These are phyloP conservation scores for Eumeta japonica DNA, from an alignment of 1,140 invertebrate species.

Conservation along the genomic window DNA sequence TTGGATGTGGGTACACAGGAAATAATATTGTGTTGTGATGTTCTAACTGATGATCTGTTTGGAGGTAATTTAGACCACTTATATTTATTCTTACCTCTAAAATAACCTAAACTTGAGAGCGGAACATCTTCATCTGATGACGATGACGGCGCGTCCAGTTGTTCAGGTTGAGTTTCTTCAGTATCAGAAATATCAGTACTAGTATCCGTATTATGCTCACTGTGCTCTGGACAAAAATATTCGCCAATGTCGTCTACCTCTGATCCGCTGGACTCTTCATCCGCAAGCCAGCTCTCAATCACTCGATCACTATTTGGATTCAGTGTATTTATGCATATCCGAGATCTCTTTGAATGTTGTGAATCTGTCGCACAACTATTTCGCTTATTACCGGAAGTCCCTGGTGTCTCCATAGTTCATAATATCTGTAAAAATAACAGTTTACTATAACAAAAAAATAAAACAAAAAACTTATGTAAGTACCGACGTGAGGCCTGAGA, in stretches of 20 bases:
- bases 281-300: neutral
- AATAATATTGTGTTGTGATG: no score
- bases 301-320: neutral
- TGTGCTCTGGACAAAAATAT: no score
- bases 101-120: no score
- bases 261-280: neutral
- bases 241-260: neutral
- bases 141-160: no score
- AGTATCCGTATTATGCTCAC: no score
- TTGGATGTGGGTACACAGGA: no score
- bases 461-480: slow-evolving; percentile 1
- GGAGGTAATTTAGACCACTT: no score
- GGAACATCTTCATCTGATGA: no score
- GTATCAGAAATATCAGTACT: no score
- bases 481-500: slow-evolving; percentile 1
- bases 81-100: no score
- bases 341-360: neutral
- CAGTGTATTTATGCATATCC: neutral
- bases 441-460: slow-evolving; percentile 1
- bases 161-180: no score
- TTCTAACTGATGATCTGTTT: no score
- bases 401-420: neutral
- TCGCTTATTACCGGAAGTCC: neutral
- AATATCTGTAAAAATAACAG: slow-evolving; percentile 1
- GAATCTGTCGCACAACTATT: neutral